These are phyloP conservation scores for Dolichomitus sp. DNA, from an alignment of 2,888 invertebrate species.

Conservation along the genomic window DNA sequence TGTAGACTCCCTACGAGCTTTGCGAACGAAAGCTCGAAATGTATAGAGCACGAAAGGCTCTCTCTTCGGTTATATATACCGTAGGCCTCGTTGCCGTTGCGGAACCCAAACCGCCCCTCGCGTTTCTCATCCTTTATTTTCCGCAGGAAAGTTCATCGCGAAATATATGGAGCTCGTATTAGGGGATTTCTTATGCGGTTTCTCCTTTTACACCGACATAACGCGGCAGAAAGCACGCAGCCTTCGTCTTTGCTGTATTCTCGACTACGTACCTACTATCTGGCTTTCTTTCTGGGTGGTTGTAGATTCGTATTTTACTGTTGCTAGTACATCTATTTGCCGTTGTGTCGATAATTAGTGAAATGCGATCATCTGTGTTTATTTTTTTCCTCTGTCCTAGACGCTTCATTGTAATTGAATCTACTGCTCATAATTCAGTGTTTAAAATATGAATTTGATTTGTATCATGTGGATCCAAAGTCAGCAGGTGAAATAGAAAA, in stretches of 20 bases:
- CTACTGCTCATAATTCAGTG: conserved; percentile 24
- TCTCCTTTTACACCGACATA: conserved; percentile 25
- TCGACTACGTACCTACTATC: conserved; percentile 17
- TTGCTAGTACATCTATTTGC: conserved; percentile 64
- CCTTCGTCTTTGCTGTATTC: background rate
- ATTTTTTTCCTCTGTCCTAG: conserved; percentile 65
- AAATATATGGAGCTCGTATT: conserved; percentile 58
- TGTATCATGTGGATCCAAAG: conserved; percentile 20
- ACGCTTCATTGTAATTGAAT: conserved; percentile 64
- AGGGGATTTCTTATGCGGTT: conserved; percentile 52
- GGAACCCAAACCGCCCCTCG: conserved; percentile 30
- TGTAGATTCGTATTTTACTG: conserved; percentile 70
- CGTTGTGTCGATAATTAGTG: conserved; percentile 58
- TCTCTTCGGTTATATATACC: conserved; percentile 36
- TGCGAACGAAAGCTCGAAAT: conserved; percentile 51
- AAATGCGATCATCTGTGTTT: conserved; percentile 49
- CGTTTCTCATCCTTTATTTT: conserved; percentile 47
- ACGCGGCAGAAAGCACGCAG: conserved; percentile 5
- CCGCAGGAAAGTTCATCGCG: conserved; percentile 55
- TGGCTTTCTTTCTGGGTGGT: conserved; percentile 61
- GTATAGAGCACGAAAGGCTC: conserved; percentile 46
- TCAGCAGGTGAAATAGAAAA: conserved; percentile 31
- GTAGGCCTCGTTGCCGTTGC: conserved; percentile 53
- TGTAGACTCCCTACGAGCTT: conserved; percentile 35
- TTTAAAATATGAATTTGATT: conserved; percentile 35